Percentiles rank a stretch among this genome's conserved stretches.
phyloP scores from a whole-genome alignment of 1,140 invertebrate genomes.

The Stratiolaelaps scimitus region DNA sequence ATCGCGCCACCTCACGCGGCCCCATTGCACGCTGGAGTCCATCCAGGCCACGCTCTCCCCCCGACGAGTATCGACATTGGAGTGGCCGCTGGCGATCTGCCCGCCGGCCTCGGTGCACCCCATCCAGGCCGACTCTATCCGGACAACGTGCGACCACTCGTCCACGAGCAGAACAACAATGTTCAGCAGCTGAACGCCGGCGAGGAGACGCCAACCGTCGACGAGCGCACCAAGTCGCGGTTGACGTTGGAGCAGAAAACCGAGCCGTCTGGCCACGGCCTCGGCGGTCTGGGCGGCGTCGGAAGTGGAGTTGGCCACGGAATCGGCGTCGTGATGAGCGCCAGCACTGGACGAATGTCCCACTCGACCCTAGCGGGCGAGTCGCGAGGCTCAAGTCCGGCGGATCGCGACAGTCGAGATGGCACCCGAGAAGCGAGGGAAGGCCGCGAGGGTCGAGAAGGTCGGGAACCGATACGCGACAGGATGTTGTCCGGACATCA shows the following conservation, averaged over 20 bases:
- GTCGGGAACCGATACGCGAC: too few relatives aligned
- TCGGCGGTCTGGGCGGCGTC: too few relatives aligned
- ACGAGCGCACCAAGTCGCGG: slow-evolving; percentile 15
- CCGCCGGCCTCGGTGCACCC: not conserved
- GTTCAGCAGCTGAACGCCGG: slow-evolving; percentile 9
- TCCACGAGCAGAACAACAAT: slow-evolving; percentile 24
- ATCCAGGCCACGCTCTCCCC: not conserved
- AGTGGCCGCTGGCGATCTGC: not conserved
- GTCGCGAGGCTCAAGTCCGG: slow-evolving; percentile 8
- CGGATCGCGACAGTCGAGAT: slow-evolving; percentile 10
- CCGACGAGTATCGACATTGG: slow-evolving; percentile 25
- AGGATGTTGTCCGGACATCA: slow-evolving; percentile 18
- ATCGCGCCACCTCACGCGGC: slow-evolving; percentile 1
- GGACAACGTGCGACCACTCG: slow-evolving; percentile 21
- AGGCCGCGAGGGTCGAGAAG: too few relatives aligned
- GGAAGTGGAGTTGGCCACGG: not conserved
- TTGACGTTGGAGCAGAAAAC: slow-evolving; percentile 21
- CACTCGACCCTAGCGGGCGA: slow-evolving; percentile 19
- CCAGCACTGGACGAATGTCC: slow-evolving; percentile 26
- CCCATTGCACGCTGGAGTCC: too few relatives aligned
- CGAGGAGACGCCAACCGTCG: slow-evolving; percentile 15
- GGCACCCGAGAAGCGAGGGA: too few relatives aligned
- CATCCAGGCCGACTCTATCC: slow-evolving; percentile 18
- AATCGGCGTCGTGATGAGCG: slow-evolving; percentile 25
- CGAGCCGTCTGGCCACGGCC: slow-evolving; percentile 9